Evolutionary conservation across 2,888 invertebrate species (phyloP).

Genomic region (Tipula vernalis): DNA sequence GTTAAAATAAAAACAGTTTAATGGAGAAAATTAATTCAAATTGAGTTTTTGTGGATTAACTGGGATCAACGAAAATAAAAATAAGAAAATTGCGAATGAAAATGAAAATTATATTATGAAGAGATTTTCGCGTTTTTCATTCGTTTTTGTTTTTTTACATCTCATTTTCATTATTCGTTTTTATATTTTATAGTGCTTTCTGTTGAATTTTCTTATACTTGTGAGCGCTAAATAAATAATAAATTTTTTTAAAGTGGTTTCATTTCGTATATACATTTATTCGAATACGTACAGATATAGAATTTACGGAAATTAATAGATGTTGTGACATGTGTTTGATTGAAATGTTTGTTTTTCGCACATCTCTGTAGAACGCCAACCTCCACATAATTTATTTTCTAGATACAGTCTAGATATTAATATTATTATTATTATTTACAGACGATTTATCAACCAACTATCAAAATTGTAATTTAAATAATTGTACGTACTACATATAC

Average conservation of each 20-base stretch:
- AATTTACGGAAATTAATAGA: not conserved
- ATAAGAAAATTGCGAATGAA: not conserved
- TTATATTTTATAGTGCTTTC: not conserved
- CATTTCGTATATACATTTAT: not conserved
- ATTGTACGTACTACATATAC: not conserved
- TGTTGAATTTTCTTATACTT: not conserved
- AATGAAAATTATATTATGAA: slow-evolving; percentile 4
- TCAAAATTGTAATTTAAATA: not conserved
- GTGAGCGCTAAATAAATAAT: not conserved
- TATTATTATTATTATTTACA: not conserved
- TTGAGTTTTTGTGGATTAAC: slow-evolving; percentile 8
- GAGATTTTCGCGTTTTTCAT: not conserved
- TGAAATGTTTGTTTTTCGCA: not conserved
- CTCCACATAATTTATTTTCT: not conserved
- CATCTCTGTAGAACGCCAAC: not conserved
- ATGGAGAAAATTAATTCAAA: slow-evolving; percentile 10
- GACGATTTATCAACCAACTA: not conserved
- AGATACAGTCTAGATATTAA: not conserved
- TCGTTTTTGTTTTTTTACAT: not conserved
- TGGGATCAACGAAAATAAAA: not conserved
- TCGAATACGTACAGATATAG: not conserved
- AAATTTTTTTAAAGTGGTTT: not conserved
- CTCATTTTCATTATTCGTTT: not conserved
- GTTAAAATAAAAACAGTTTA: slow-evolving; percentile 1
- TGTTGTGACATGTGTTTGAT: not conserved